Base-by-base conservation (phyloP, 2,113 vertebrate species). In the Vimba vimba region DNA sequence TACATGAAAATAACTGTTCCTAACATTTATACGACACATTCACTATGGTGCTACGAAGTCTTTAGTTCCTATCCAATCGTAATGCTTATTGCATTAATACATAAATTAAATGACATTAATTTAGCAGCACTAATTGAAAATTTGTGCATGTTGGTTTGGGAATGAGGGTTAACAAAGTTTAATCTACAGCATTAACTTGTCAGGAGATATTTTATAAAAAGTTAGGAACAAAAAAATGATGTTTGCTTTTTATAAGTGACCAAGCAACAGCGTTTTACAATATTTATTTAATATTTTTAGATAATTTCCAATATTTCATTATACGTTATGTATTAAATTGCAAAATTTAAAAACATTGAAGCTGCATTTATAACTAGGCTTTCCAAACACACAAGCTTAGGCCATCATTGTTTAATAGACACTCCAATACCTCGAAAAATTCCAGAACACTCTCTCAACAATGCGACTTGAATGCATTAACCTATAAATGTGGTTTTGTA, bases 401-500 rank as follows among this genome's bases (percentile, higher is more conserved):
- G 55, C 39, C 9, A 6, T 45, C 21, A n/a, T 43, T 23, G 39
- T n/a, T 45, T 45, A 13, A n/a, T 64, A 13, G 60, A 12, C 60
- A 64, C 11, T 0, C 19, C 6, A 8, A 19, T 7, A 57, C 2
- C 55, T 21, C 2, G 4, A 62, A 62, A 64, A 73, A 6, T 74
- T 74, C 39, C 43, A 74, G 39, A 74, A 47, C 11, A 25, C 10
- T 11, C 39, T 12, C 43, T 43, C 43, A 43, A 9, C 43, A 13
- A 73, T 74, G 69, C n/a, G 6, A 75, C 43, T 25, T 50, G 43
- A 75, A 50, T 0, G 3, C 43, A 50, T 47, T 75, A 47, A 25
- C 73, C 73, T 75, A 50, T 25, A 75, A 75, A 75, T 83, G 36
- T 83, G 66, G 39, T 64, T 83, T 57, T 13, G 69, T 23, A 33